Conservation (phyloP, 2,888 invertebrate genomes). For the Pyrrhia umbra region DNA sequence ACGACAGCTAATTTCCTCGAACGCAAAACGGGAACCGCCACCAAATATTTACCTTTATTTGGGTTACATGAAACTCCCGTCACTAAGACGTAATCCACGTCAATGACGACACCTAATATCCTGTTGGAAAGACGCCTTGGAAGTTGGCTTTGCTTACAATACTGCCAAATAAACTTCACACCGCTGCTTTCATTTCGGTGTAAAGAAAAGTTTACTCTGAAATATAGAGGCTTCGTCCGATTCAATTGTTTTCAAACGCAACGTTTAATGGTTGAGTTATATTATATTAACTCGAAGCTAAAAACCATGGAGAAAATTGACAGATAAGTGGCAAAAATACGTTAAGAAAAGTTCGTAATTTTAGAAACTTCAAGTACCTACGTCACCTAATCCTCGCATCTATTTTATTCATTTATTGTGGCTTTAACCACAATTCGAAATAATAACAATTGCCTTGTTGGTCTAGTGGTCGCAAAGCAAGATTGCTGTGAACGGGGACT, state of each 20-base stretch:
- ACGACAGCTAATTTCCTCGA: conserved; percentile 46
- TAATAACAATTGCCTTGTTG: too few relatives aligned
- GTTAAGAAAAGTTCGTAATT: too few relatives aligned
- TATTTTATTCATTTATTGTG: too few relatives aligned
- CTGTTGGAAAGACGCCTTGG: conserved; percentile 45
- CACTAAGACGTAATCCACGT: conserved; percentile 47
- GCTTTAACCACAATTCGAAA: too few relatives aligned
- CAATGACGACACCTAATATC: conserved; percentile 61
- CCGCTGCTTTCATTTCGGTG: not conserved
- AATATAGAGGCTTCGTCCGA: not conserved
- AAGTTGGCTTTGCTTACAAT: conserved; percentile 15
- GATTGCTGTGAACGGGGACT: too few relatives aligned
- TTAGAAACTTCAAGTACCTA: too few relatives aligned
- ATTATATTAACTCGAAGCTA: too few relatives aligned
- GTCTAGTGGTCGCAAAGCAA: too few relatives aligned
- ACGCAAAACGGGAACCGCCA: conserved; percentile 31
- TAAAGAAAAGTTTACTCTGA: not conserved
- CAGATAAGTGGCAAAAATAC: too few relatives aligned
- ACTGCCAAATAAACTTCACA: conserved; percentile 9
- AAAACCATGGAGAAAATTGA: too few relatives aligned
- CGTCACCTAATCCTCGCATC: too few relatives aligned
- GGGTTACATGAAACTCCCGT: conserved; percentile 23
- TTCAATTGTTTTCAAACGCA: not conserved
- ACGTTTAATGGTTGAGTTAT: not conserved
- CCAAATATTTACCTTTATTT: conserved; percentile 49